These are phyloP conservation scores for Chinchilla lanigera DNA, from an alignment of 2,113 vertebrate genomes.

Conservation along the genomic window DNA sequence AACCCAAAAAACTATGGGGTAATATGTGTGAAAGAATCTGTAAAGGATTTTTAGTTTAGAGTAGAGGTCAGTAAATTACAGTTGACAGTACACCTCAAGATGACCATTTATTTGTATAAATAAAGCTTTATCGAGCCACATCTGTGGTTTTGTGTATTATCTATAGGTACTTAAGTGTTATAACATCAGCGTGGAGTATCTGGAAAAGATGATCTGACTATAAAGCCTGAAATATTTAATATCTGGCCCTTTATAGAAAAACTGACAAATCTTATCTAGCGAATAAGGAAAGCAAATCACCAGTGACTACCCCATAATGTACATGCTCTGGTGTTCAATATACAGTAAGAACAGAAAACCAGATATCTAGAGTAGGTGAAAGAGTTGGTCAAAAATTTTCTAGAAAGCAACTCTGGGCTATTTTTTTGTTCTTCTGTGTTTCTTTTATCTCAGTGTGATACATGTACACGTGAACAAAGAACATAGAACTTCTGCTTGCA, in stretches of 20 bases:
- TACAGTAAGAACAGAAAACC: neutral
- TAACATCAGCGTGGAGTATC: neutral
- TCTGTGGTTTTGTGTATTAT: neutral
- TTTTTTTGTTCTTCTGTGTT: neutral
- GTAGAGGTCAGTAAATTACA: neutral
- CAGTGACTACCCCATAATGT: neutral
- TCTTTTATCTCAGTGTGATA: neutral
- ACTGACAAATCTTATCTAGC: neutral
- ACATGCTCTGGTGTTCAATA: neutral
- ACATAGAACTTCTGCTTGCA: neutral
- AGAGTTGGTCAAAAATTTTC: neutral
- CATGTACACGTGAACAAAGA: neutral
- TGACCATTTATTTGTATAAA: neutral
- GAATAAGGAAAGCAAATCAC: conserved; percentile 3
- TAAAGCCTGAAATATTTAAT: conserved; percentile 7
- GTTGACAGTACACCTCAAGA: neutral
- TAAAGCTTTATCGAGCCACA: neutral
- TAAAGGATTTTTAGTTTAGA: neutral
- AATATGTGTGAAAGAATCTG: neutral
- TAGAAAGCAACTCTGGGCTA: neutral
- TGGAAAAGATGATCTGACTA: neutral
- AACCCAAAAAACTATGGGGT: neutral
- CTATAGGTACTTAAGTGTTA: neutral
- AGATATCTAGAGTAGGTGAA: neutral
- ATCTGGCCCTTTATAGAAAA: neutral